Evolutionary conservation across 35 echinoderm and acorn worm genomes (phyloP).

Genomic region (Ptychodera flava): DNA sequence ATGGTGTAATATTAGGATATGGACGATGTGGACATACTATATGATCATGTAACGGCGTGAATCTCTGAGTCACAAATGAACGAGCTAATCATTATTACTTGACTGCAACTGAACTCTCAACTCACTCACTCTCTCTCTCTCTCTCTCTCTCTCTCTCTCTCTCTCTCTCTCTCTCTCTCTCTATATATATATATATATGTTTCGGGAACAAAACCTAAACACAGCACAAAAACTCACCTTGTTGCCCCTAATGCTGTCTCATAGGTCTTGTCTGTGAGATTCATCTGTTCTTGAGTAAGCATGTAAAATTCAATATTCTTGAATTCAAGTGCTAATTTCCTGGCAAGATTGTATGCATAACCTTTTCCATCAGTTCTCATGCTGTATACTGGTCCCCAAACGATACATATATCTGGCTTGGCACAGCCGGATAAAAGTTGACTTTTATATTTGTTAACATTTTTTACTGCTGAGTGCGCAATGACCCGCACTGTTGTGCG

Average conservation of each 20-base stretch:
- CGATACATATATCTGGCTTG: background rate
- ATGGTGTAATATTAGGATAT: no score
- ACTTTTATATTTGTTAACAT: background rate
- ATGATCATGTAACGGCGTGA: no score
- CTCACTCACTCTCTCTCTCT: no score
- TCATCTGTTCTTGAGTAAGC: slow-evolving; percentile 48
- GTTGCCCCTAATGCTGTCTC: slow-evolving; percentile 54
- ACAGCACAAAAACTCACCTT: slow-evolving; percentile 52
- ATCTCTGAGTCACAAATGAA: no score
- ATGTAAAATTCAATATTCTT: slow-evolving; percentile 36
- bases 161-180: no score
- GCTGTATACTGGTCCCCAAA: background rate
- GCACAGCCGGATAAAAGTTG: background rate
- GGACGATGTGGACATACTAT: no score
- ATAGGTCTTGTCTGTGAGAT: slow-evolving; percentile 46
- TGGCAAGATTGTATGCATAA: slow-evolving; percentile 33
- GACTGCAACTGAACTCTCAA: no score
- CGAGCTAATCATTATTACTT: no score
- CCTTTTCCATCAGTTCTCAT: slow-evolving; percentile 50
- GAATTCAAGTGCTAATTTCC: slow-evolving; percentile 22
- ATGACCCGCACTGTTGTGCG: slow-evolving; percentile 63
- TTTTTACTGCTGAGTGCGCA: slow-evolving; percentile 14
- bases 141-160: no score
- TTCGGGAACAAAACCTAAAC: no score
- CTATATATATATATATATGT: no score